These are phyloP conservation scores for Xanthorhoe spadicearia DNA, from an alignment of 2,888 invertebrate genomes.

Conservation along the genomic window DNA sequence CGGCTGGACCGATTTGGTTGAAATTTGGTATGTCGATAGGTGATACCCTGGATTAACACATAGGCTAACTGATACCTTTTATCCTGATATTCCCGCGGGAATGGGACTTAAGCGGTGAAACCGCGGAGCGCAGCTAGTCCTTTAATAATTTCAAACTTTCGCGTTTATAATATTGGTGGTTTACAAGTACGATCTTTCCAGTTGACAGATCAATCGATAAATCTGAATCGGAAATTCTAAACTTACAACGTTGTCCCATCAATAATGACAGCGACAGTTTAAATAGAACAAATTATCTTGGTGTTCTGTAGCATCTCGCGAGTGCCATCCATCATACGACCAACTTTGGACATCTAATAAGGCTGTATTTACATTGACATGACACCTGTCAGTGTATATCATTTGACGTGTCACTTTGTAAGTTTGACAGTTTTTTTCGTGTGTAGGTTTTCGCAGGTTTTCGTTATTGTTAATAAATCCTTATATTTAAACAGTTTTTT, in stretches of 20 bases:
- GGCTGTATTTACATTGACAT: constrained; percentile 6
- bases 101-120: too few relatives aligned
- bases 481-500: too few relatives aligned
- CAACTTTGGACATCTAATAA: constrained; percentile 25
- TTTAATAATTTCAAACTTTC: too few relatives aligned
- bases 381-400: constrained; percentile 4
- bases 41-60: too few relatives aligned
- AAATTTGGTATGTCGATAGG: too few relatives aligned
- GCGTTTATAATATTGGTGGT: too few relatives aligned
- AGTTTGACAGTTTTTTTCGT: background rate
- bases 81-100: too few relatives aligned
- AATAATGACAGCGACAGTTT: constrained; percentile 30
- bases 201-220: background rate
- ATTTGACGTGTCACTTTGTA: background rate
- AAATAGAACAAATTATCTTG: constrained; percentile 31
- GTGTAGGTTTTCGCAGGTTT: background rate
- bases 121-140: too few relatives aligned
- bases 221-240: background rate
- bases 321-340: constrained; percentile 31
- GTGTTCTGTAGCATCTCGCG: constrained; percentile 27
- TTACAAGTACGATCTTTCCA: too few relatives aligned
- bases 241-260: background rate
- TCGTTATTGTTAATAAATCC: too few relatives aligned
- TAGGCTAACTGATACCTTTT: too few relatives aligned
- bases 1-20: too few relatives aligned